phyloP scores from a whole-genome alignment of 2,888 invertebrate genomes.

The Pecten maximus region DNA sequence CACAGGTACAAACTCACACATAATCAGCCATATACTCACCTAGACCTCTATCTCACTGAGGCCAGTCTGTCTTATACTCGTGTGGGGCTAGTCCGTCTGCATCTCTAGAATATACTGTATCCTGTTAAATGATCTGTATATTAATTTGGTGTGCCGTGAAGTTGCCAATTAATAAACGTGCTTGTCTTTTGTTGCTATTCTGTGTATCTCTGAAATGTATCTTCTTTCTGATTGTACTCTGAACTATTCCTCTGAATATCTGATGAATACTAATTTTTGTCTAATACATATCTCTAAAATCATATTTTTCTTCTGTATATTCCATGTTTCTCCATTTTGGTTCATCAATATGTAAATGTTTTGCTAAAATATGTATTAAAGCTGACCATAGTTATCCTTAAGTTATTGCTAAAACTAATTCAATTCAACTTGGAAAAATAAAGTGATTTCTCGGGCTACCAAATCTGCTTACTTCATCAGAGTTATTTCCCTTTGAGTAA shows the following conservation, averaged over 20 bases:
- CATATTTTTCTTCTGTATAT: no score
- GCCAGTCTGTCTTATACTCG: background rate
- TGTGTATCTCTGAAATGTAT: background rate
- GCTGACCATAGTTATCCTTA: no score
- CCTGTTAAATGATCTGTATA: background rate
- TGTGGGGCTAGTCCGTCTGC: background rate
- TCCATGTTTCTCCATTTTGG: no score
- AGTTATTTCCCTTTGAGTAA: no score
- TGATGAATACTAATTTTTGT: background rate
- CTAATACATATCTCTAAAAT: background rate
- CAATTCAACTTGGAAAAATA: no score
- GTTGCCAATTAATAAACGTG: background rate
- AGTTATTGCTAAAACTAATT: no score
- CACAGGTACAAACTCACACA: constrained; percentile 64
- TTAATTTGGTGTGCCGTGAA: background rate
- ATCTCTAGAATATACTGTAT: background rate
- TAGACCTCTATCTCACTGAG: background rate
- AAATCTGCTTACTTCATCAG: no score
- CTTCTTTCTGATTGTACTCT: background rate
- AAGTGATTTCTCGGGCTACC: no score
- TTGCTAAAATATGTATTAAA: no score
- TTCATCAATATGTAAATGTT: no score
- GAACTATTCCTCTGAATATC: background rate
- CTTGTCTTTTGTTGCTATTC: constrained; percentile 10
- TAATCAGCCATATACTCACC: background rate